Conservation (phyloP, 2,113 vertebrate genomes). For the Pampusana beccarii region DNA sequence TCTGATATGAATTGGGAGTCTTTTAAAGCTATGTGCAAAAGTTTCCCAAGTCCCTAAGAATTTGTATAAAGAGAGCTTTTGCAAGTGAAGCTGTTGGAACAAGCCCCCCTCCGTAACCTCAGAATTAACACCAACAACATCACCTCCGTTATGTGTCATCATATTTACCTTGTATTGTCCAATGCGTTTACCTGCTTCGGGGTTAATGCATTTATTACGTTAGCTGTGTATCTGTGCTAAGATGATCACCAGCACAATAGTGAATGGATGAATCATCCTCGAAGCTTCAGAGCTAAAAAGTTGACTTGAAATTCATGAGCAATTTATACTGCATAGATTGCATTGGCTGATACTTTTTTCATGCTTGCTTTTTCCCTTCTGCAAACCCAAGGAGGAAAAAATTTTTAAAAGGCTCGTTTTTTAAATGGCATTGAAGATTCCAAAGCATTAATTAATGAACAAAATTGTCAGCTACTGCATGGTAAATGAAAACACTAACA, state of each 20-base stretch:
- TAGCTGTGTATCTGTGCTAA: not conserved
- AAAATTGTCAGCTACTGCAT: not conserved
- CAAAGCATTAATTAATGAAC: not conserved
- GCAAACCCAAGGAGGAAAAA: not conserved
- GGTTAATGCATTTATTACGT: not conserved
- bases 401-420: not conserved
- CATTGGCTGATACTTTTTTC: rapidly evolving
- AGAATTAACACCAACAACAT: not conserved
- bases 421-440: not conserved
- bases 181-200: not conserved
- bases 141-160: not conserved
- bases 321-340: not conserved
- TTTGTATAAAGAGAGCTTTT: not conserved
- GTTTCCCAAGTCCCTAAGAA: not conserved
- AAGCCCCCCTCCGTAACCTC: not conserved
- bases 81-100: not conserved
- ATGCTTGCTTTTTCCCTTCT: not conserved
- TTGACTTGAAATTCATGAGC: not conserved
- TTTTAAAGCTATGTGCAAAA: not conserved
- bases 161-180: not conserved
- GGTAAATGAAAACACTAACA: not conserved
- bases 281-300: not conserved
- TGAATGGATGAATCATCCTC: not conserved
- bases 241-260: not conserved
- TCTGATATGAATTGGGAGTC: not conserved